Evolutionary conservation across 2,113 vertebrate species (phyloP).

Genomic region (Coptodon bakossiorum): DNA sequence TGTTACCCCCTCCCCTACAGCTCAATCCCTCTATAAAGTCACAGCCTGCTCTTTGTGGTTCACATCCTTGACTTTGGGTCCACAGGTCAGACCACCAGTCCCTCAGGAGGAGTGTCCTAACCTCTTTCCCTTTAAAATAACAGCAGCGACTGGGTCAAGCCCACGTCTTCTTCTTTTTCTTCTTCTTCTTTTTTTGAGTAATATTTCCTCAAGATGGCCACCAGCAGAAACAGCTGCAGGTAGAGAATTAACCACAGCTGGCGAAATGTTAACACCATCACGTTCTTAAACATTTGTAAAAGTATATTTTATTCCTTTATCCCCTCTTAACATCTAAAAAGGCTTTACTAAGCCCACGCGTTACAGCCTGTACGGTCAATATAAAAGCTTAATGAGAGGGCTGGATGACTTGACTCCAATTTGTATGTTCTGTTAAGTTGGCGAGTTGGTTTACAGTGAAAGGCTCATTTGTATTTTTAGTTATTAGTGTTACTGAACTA

Average conservation of each 20-base stretch:
- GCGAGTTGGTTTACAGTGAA: constrained; percentile 15
- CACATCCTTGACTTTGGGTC: constrained; percentile 47
- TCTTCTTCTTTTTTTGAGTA: neutral
- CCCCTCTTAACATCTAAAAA: constrained; percentile 30
- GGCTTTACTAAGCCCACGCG: constrained; percentile 19
- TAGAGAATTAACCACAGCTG: constrained; percentile 24
- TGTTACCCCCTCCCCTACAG: neutral
- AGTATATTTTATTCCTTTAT: neutral
- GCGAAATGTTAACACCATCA: neutral
- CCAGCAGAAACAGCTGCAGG: constrained; percentile 50
- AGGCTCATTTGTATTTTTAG: constrained; percentile 23
- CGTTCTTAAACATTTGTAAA: constrained; percentile 1
- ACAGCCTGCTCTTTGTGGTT: constrained; percentile 53
- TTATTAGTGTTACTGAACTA: constrained; percentile 5
- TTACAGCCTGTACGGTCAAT: constrained; percentile 9
- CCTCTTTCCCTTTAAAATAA: constrained; percentile 62
- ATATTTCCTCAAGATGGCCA: constrained; percentile 43
- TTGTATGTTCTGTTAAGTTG: constrained; percentile 27
- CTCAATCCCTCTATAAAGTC: constrained; percentile 28
- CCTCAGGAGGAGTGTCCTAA: constrained; percentile 53
- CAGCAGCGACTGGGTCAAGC: constrained; percentile 42
- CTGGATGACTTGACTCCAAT: neutral
- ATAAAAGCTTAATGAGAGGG: constrained; percentile 35
- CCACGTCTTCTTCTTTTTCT: constrained; percentile 26
- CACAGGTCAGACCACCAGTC: constrained; percentile 46